Evolutionary conservation across 1,140 invertebrate species (phyloP), one percentile per base, ranked within the genome.

Genomic region (Drosophila tsacasi): DNA sequence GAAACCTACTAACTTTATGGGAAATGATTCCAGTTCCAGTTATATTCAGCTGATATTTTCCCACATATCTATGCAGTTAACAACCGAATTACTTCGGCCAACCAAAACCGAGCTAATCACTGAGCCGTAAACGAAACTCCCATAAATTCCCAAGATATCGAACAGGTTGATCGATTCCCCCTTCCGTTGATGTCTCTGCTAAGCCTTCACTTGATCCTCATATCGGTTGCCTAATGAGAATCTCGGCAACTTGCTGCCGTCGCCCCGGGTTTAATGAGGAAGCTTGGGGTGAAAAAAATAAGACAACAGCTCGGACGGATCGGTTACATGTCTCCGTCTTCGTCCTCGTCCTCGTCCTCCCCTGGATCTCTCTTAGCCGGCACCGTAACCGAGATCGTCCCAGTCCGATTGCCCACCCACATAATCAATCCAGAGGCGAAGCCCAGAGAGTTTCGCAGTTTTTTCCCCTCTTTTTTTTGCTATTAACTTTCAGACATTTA

Each of bases 401-500:
- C 71, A 73, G 27, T 71, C 30, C 50, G 71, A 73, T 55, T 66
- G 80, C 61, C 81, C 81, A 83, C 81, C 80, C 80, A 83, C 80
- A 83, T 77, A 63, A 69, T 66, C 79, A 63, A 69, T 66, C 77
- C 72, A 23, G 32, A 25, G 68, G 37, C 68, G 68, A 74, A 73
- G 68, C 67, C 55, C 65, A 58, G 35, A 61, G 67, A 73, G 67
- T 73, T 73, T 73, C 55, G 68, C 71, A 73, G 57, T 71, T 49
- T 35, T 62, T 17, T 35, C 9, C 10, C 3, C 8, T 3, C 5
- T 21, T 44, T 25, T 72, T 78, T 81, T 77, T 67, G 77, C 55
- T 85, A 81, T 81, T 85, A 84, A 73, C 81, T 81, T 84, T 74
- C 77, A 67, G 63, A 47, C 68, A 46, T 55, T 55, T 42, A 58